Percentiles rank a stretch among this genome's conserved stretches.
phyloP scores from a whole-genome alignment of 1,140 invertebrate species.

The Scaptomyza hsui region DNA sequence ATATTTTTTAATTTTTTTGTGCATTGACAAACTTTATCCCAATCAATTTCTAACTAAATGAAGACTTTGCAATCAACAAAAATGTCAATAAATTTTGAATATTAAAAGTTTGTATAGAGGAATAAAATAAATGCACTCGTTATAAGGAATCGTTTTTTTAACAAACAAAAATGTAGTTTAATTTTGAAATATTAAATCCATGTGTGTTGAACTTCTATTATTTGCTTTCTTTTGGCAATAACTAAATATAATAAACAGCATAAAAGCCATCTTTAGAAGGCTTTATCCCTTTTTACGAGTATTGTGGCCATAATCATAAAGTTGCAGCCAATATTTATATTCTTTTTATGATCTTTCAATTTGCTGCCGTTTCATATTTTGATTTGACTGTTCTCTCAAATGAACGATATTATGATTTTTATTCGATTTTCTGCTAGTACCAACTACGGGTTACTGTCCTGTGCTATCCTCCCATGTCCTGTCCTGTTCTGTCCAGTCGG shows the following conservation, averaged over 20 bases:
- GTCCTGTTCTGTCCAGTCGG: slow-evolving; percentile 1
- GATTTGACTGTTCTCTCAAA: slow-evolving; percentile 30
- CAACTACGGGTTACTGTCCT: background rate
- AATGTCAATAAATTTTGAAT: no score
- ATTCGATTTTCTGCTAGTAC: slow-evolving; percentile 18
- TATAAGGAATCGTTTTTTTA: no score
- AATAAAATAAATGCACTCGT: no score
- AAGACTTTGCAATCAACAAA: no score
- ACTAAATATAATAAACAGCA: background rate
- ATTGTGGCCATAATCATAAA: slow-evolving; percentile 31
- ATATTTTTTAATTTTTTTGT: no score
- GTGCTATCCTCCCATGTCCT: background rate
- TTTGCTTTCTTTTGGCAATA: background rate
- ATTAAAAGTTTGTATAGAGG: no score
- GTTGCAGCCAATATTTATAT: slow-evolving; percentile 16
- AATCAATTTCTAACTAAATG: no score
- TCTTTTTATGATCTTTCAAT: slow-evolving; percentile 44
- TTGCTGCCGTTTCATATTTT: slow-evolving; percentile 33
- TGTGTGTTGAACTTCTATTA: background rate
- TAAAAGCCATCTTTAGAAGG: background rate
- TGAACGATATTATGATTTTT: slow-evolving; percentile 31
- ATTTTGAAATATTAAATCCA: background rate
- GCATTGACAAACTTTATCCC: no score
- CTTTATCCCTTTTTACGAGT: slow-evolving; percentile 14
- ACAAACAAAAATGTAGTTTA: no score